Base-by-base conservation (phyloP, 2,797 vertebrate species). In the Gymnoscopelus microlampas region DNA sequence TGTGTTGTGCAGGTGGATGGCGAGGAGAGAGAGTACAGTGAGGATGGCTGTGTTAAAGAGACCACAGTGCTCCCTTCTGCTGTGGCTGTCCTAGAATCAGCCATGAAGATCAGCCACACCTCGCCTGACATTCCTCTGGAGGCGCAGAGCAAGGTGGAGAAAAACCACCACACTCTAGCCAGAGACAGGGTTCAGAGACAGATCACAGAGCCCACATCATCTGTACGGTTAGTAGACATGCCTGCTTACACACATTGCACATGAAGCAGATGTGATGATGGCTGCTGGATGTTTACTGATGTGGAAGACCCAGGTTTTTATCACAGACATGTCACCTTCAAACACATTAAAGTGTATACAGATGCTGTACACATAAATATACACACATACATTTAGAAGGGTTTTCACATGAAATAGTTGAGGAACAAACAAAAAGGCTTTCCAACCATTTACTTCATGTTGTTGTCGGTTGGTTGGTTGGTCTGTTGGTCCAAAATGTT, bases 71-170 rank as follows among this genome's bases (percentile, higher is more conserved):
- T 82, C 0, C 81, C 39, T 8, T 49, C 58, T 0, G 81, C 68
- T 19, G 78, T 87, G 66, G 59, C 80, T 19, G 78, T 92, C 51
- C 96, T 94, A 0, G 96, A 98, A 78, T 94, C 96, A 35, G 95
- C 93, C 85, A 95, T 99, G 90, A 99, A 98, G 94, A 98, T 99
- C 86, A 99, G 98, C 87, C 97, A 99, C 90, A 99, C 98, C 0
- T 99, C 98, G 3, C 98, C 98, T 0, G 97, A 99, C 75, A 97
- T 99, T 72, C 95, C 95, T 0, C 84, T 98, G 76, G 96, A 98
- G 69, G 89, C 92, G 48, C 94, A 98, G 89, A 35, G 74, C 72
- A 95, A 94, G 54, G 73, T 76, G n/a, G 96, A 95, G 90, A 96
- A 94, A 79, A 96, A 95, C 86, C 96, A 95, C 63, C 86, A 91